Percentiles rank a stretch among this genome's conserved stretches.
Evolutionary conservation across 2,888 invertebrate genomes (phyloP).

Genomic region (Erebia palarica): DNA sequence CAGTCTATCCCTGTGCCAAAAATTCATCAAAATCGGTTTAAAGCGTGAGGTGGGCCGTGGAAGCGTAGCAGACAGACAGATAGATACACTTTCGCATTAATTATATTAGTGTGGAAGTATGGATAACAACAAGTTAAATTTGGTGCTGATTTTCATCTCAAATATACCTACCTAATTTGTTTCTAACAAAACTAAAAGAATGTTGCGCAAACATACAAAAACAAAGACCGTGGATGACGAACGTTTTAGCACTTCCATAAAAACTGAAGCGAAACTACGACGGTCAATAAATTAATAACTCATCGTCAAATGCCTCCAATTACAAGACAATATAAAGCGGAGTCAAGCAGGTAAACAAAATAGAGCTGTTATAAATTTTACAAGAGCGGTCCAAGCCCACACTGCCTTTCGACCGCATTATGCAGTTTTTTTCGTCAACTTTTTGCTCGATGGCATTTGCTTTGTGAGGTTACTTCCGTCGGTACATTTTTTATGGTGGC

Average conservation of each 20-base stretch:
- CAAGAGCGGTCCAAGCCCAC: slow-evolving; percentile 71
- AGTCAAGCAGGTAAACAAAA: slow-evolving; percentile 80
- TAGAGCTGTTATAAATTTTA: slow-evolving; percentile 82
- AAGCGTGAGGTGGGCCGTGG: too few relatives aligned
- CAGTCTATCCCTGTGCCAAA: too few relatives aligned
- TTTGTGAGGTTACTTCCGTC: slow-evolving; percentile 80
- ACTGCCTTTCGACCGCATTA: slow-evolving; percentile 70
- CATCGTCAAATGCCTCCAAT: slow-evolving; percentile 79
- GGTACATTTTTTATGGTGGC: slow-evolving; percentile 73
- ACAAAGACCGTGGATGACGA: slow-evolving; percentile 44
- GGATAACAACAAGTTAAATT: too few relatives aligned
- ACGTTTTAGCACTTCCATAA: slow-evolving; percentile 79
- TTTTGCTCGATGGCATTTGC: slow-evolving; percentile 77
- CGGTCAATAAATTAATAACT: slow-evolving; percentile 80
- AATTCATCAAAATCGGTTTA: too few relatives aligned
- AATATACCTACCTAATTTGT: not conserved
- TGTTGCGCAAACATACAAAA: slow-evolving; percentile 30
- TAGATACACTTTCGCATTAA: too few relatives aligned
- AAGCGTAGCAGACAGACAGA: too few relatives aligned
- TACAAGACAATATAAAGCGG: slow-evolving; percentile 72
- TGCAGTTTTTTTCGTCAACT: slow-evolving; percentile 71
- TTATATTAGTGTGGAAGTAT: too few relatives aligned
- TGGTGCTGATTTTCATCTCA: not conserved
- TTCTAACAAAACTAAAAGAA: not conserved
- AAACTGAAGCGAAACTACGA: slow-evolving; percentile 71